Base-by-base conservation (phyloP, 2,113 vertebrate genomes). In the Plectropomus leopardus region DNA sequence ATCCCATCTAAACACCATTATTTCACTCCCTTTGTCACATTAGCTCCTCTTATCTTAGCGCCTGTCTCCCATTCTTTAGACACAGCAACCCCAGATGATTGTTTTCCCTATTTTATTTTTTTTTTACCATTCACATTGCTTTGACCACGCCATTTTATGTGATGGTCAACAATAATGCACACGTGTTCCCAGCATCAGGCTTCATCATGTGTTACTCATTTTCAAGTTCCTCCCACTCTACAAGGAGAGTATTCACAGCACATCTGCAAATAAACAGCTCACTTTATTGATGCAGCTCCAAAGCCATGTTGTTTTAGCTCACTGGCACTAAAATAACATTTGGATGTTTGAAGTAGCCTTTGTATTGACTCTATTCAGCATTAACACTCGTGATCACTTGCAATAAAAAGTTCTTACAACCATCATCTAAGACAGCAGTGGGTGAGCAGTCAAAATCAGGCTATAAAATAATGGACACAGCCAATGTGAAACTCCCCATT, bases 171-270 rank as follows among this genome's bases (percentile, higher is more conserved):
- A 16, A 21, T 69, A 64, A 75, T 24, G 40, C 64, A 54, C 16
- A 1, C 23, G 59, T 34, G 24, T 75, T 54, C 42, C 30, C 51
- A 2, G 23, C 8, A 0, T 57, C 61, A 17, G 63, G 57, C 79
- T 30, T 28, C 30, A 55, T 78, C 74, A 74, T 80, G 81, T 80
- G 50, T 68, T 85, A 58, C 61, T 82, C 51, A 72, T 87, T 82
- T 78, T 61, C 47, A 28, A 72, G 48, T 42, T 66, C 48, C 51
- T 60, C 66, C 48, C 28, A 48, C 47, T 66, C 76, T 60, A 63
- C 24, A 17, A 47, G 24, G 51, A 16, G 16, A 47, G 47, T 77
- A 82, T 82, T 86, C 69, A 80, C 72, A 44, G 75, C 61, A 40
- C 24, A 59, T 76, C 84, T 54, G 45, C 50, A 17, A 19, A 73